Evolutionary conservation across 2,888 invertebrate species (phyloP).

Genomic region (Eupithecia inturbata): DNA sequence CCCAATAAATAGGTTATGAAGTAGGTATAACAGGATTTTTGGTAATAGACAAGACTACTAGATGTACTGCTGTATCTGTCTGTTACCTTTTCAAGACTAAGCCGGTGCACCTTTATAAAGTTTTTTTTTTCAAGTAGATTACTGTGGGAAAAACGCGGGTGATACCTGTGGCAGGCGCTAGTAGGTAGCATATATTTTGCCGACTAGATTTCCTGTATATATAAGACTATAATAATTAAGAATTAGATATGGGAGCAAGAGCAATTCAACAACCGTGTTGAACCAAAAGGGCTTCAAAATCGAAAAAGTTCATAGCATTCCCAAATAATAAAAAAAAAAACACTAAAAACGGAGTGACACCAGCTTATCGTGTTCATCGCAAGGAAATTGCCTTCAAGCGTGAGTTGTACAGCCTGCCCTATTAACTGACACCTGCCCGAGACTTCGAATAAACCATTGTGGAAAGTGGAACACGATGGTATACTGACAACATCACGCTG

Average conservation of each 20-base stretch:
- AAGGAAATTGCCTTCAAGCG: slow-evolving; percentile 40
- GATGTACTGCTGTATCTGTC: background rate
- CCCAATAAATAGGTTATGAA: background rate
- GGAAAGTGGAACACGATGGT: slow-evolving; percentile 29
- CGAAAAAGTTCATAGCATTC: background rate
- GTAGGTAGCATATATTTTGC: background rate
- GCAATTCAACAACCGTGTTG: background rate
- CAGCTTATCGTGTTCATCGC: slow-evolving; percentile 15
- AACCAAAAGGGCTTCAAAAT: background rate
- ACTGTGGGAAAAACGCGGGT: background rate
- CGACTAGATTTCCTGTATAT: background rate
- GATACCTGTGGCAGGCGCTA: background rate
- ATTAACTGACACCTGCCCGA: slow-evolving; percentile 43
- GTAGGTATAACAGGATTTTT: background rate
- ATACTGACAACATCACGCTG: slow-evolving; percentile 12
- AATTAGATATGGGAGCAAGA: background rate
- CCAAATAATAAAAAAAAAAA: background rate
- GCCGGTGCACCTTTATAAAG: background rate
- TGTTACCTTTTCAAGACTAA: background rate
- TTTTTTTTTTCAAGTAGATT: background rate
- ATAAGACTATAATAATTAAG: background rate
- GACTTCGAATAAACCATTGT: slow-evolving; percentile 32
- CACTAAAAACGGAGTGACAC: slow-evolving; percentile 18
- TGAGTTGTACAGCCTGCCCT: slow-evolving; percentile 25
- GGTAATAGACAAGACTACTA: background rate